Base-by-base conservation (phyloP, 2,113 vertebrate genomes). In the Smithornis capensis region DNA sequence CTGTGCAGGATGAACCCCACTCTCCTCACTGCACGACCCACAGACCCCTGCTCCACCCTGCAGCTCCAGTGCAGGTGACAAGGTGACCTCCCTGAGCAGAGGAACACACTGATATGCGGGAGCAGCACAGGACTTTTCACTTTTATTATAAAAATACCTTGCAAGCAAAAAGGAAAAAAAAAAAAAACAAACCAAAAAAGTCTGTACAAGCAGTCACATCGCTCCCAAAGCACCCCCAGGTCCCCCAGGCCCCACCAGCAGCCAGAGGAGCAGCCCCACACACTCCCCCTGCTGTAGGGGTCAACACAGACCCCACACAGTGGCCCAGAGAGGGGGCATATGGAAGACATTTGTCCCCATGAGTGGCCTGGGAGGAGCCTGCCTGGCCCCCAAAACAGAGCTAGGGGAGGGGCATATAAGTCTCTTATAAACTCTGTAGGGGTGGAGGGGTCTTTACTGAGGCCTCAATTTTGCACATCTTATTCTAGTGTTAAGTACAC, bases 111-210 rank as follows among this genome's bases (percentile, higher is more conserved):
- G 19, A 52, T 2, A 19, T 85, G 75, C 6, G 1, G 49, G 71
- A 84, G 63, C 71, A 56, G 93, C 50, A 87, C 83, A 67, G 93
- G 71, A 94, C 92, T 93, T 87, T 80, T 70, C 93, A 96, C 87
- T 96, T 97, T 97, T 97, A 97, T 97, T 97, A 97, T 87, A 97
- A 97, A 97, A 97, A 97, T 97, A 97, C 93, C 92, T 97, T 45
- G 96, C 96, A 97, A 97, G 96, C 94, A 76, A 87, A 95, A 90
- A 78, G 3, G 38, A 73, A 73, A 63, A 45, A 37, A 87, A 42
- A 55, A 44, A 16, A n/a, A 52, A 40, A 12, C 9, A 15, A 21
- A 10, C 14, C 14, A 11, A 35, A 69, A 21, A 25, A 33, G 29
- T 90, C 86, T 90, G 87, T 96, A 97, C 93, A 95, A 90, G 92